Evolutionary conservation across 2,113 vertebrate genomes (phyloP), one percentile per base, ranked within the genome.

Genomic region (Ophthalmolycus amberensis): DNA sequence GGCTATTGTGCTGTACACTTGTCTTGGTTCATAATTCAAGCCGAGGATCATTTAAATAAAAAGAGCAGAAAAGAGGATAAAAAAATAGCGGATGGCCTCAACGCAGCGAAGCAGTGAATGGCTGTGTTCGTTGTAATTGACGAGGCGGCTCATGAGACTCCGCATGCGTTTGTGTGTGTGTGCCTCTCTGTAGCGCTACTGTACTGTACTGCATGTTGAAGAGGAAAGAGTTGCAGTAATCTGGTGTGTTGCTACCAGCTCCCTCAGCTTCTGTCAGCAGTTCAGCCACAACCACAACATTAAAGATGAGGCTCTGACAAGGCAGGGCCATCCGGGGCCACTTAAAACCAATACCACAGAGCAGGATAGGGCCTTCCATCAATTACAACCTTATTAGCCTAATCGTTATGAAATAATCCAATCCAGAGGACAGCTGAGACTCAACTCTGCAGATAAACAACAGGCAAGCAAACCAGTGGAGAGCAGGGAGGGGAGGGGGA

Each of bases 381-480:
- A 93, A 94, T 94, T 94, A 94, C 86, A 93, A 90, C 71, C 89
- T 81, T 90, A 94, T 94, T 93, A 94, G 87, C 66, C 82, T 84
- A 88, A 93, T 91, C 82, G 83, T 92, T 92, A 93, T 92, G 82
- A 90, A 93, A 94, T 94, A 92, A 94, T 92, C 80, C 70, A 88
- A 92, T 92, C 85, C 73, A 77, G 64, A 48, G 84, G 85, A 91
- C 83, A 87, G 88, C 81, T 90, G 75, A 72, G 85, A 84, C 84
- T 85, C 81, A 88, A 77, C 70, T 86, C 82, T 62, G 79, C 59
- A 73, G 59, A 80, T 84, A 54, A 64, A 73, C 59, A 74, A 59
- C 77, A 86, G 79, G 65, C 18, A 80, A 71, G 63, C 10, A 64
- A 85, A 72, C 40, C 46, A 74, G 14, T 58, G 32, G 66, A 62